phyloP scores from a whole-genome alignment of 2,797 vertebrate genomes.

The Gouania willdenowi region DNA sequence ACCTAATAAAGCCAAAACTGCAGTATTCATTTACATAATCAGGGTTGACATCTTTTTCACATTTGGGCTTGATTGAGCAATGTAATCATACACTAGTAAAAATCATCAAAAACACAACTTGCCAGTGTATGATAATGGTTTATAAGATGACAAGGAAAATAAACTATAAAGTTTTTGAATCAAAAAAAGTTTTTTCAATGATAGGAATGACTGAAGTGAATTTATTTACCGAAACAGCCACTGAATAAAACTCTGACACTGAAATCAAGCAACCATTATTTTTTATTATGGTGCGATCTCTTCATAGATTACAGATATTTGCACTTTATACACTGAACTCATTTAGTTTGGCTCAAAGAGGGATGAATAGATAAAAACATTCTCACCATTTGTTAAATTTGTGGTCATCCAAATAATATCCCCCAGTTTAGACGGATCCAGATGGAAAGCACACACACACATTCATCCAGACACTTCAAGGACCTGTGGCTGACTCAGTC shows the following conservation, averaged over 20 bases:
- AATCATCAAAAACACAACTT: too few species aligned
- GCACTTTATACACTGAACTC: conserved; percentile 73
- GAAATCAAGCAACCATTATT: conserved; percentile 49
- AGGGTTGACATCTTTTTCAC: too few species aligned
- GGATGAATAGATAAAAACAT: conserved; percentile 36
- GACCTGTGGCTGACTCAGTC: conserved; percentile 29
- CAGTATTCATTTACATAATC: too few species aligned
- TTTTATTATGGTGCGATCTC: conserved; percentile 74
- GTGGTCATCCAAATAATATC: conserved; percentile 64
- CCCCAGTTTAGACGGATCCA: conserved; percentile 47
- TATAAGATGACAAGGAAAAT: too few species aligned
- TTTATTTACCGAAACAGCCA: too few species aligned
- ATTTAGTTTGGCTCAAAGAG: conserved; percentile 73
- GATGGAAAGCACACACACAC: conserved; percentile 9
- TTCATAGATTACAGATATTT: conserved; percentile 72
- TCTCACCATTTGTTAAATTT: conserved; percentile 59
- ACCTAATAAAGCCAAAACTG: too few species aligned
- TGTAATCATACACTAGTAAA: too few species aligned
- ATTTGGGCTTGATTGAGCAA: too few species aligned
- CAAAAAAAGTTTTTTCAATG: too few species aligned
- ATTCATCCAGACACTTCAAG: conserved; percentile 50
- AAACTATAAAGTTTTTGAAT: too few species aligned
- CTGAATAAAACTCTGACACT: conserved; percentile 29
- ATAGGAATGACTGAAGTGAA: too few species aligned
- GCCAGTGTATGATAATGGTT: too few species aligned